Conservation (phyloP, 2,113 vertebrate species). For the Nibea albiflora region DNA sequence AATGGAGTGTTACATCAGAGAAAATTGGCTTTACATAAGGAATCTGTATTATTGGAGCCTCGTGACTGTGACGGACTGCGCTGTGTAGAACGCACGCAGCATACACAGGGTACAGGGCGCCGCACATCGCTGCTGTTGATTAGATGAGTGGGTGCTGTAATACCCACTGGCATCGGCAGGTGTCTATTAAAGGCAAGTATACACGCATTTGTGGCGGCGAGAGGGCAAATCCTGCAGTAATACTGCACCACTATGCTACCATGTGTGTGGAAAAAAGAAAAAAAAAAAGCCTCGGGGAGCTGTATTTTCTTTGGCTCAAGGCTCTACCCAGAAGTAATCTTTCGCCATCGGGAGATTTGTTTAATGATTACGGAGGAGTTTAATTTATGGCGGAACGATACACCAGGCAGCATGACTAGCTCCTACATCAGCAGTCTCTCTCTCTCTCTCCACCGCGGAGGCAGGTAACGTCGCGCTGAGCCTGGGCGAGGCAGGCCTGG, state of each 20-base stretch:
- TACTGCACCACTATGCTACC: neutral
- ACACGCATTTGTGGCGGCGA: constrained; percentile 1
- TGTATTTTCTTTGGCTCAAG: constrained; percentile 2
- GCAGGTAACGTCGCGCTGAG: constrained; percentile 38
- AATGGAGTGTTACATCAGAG: constrained; percentile 61
- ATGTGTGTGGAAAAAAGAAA: constrained; percentile 4
- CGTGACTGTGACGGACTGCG: constrained; percentile 24
- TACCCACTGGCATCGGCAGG: constrained; percentile 51
- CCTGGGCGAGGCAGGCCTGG: constrained; percentile 34
- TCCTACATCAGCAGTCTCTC: constrained; percentile 18
- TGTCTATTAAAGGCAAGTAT: constrained; percentile 41
- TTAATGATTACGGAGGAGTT: constrained; percentile 3
- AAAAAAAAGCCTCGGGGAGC: constrained; percentile 1
- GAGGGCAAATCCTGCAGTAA: constrained; percentile 19
- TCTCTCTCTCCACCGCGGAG: neutral
- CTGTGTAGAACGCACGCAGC: neutral
- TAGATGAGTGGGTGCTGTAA: no score
- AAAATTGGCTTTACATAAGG: constrained; percentile 54
- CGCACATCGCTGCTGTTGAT: no score
- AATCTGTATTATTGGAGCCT: constrained; percentile 44
- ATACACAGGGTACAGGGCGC: no score
- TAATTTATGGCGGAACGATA: neutral
- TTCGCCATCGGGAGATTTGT: neutral
- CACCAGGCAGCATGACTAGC: neutral
- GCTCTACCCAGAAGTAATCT: neutral